These are phyloP conservation scores for Corythornis vintsioides DNA, from an alignment of 2,113 vertebrate genomes.

Conservation along the genomic window DNA sequence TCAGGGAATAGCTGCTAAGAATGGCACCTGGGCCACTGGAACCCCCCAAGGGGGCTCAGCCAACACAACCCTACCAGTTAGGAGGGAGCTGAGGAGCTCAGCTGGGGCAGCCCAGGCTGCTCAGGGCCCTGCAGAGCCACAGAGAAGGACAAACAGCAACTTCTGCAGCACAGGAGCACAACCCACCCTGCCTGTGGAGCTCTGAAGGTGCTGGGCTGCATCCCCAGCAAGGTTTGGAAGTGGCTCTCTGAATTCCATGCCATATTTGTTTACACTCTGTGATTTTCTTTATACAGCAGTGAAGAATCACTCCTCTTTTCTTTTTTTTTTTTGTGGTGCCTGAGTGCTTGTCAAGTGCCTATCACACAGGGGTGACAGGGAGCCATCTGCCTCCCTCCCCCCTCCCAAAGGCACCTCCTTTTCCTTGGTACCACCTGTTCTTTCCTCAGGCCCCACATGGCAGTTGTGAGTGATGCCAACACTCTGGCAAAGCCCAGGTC, in stretches of 20 bases:
- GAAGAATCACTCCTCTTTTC: background rate
- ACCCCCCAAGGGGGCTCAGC: background rate
- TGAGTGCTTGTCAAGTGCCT: constrained; percentile 3
- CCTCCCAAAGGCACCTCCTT: background rate
- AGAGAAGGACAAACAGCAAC: background rate
- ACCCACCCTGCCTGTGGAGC: background rate
- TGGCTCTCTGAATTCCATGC: background rate
- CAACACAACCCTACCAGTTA: background rate
- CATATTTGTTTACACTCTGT: constrained; percentile 48
- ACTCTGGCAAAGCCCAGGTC: background rate
- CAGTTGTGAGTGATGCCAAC: background rate
- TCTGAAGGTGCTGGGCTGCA: background rate
- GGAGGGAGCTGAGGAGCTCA: background rate
- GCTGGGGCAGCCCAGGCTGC: background rate
- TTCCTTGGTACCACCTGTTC: constrained; percentile 31
- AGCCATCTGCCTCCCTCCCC: constrained; percentile 43
- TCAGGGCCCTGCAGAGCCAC: background rate
- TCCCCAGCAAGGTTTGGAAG: background rate
- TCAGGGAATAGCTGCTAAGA: background rate
- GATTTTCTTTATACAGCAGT: background rate
- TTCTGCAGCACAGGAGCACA: background rate
- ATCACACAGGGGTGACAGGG: constrained; percentile 22
- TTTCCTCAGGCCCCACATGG: constrained; percentile 14
- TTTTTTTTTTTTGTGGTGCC: background rate
- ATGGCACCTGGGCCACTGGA: background rate